These are phyloP conservation scores for Telenomus remus DNA, from an alignment of 1,140 invertebrate species.

Conservation along the genomic window DNA sequence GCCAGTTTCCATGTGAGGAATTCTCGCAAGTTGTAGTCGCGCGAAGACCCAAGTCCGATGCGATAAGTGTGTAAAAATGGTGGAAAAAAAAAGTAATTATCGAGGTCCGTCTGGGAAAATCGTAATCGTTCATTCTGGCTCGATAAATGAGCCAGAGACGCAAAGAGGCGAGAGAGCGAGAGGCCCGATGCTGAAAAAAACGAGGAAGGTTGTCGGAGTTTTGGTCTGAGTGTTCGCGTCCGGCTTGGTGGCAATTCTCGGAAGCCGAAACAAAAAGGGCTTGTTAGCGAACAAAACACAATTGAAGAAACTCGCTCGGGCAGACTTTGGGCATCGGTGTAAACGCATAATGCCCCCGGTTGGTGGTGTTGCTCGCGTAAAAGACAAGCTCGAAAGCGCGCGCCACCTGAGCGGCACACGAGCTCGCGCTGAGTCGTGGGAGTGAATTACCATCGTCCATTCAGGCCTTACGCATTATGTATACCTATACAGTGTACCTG, in stretches of 20 bases:
- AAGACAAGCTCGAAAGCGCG: constrained; percentile 27
- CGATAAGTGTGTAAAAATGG: constrained; percentile 13
- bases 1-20: constrained; percentile 37
- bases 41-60: constrained; percentile 21
- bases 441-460: constrained; percentile 53
- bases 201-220: background rate
- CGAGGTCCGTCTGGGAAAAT: constrained; percentile 8
- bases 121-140: background rate
- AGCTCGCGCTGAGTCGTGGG: constrained; percentile 41
- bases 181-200: constrained; percentile 7
- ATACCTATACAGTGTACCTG: constrained; percentile 50
- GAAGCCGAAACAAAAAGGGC: constrained; percentile 43
- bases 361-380: constrained; percentile 26
- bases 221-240: background rate
- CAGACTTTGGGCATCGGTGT: constrained; percentile 17
- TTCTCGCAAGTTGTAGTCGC: constrained; percentile 23
- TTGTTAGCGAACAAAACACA: constrained; percentile 39
- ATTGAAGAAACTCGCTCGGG: constrained; percentile 17
- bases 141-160: background rate
- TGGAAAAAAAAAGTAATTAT: constrained; percentile 26
- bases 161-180: background rate
- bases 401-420: constrained; percentile 50
- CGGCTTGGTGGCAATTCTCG: constrained; percentile 6
- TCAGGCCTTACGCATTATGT: constrained; percentile 31
- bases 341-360: constrained; percentile 28